Percentiles rank a stretch among this genome's conserved stretches.
phyloP scores from a whole-genome alignment of 2,797 vertebrate genomes.

The Selene dorsalis region DNA sequence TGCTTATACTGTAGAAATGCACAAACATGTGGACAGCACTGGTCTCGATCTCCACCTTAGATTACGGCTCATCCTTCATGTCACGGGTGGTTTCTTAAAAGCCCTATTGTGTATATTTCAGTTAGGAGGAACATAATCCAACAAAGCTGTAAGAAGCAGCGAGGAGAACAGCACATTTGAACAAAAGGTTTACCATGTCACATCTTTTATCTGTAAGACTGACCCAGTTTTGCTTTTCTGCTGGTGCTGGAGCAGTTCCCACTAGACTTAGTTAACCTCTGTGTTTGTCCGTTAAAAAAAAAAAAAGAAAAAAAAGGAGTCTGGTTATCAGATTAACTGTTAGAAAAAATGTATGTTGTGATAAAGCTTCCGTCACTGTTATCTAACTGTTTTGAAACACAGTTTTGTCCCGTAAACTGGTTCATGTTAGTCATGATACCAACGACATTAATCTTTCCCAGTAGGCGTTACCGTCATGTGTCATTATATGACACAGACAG shows the following conservation, averaged over 20 bases:
- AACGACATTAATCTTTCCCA: neutral
- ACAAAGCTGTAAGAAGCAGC: slow-evolving; percentile 12
- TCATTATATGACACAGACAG: neutral
- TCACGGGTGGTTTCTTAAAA: slow-evolving; percentile 26
- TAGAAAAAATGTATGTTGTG: neutral
- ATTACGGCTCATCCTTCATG: slow-evolving; percentile 27
- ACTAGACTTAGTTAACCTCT: neutral
- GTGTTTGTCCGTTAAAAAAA: slow-evolving; percentile 5
- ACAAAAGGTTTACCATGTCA: slow-evolving; percentile 53
- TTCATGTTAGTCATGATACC: slow-evolving; percentile 17
- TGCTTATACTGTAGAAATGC: neutral
- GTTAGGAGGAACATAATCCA: slow-evolving; percentile 39
- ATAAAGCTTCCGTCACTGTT: neutral
- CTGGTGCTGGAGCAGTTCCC: slow-evolving; percentile 2
- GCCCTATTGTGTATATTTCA: slow-evolving; percentile 29
- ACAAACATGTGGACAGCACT: neutral
- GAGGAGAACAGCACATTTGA: slow-evolving; percentile 23
- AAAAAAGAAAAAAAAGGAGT: neutral
- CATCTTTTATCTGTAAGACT: slow-evolving; percentile 38
- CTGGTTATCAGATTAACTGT: neutral
- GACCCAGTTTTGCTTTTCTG: slow-evolving; percentile 50
- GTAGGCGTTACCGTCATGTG: neutral
- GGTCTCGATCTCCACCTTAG: slow-evolving; percentile 29
- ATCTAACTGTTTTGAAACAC: slow-evolving; percentile 8
- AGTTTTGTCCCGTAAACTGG: neutral